Conservation (phyloP, 2,888 invertebrate genomes). For the Leuctra nigra region DNA sequence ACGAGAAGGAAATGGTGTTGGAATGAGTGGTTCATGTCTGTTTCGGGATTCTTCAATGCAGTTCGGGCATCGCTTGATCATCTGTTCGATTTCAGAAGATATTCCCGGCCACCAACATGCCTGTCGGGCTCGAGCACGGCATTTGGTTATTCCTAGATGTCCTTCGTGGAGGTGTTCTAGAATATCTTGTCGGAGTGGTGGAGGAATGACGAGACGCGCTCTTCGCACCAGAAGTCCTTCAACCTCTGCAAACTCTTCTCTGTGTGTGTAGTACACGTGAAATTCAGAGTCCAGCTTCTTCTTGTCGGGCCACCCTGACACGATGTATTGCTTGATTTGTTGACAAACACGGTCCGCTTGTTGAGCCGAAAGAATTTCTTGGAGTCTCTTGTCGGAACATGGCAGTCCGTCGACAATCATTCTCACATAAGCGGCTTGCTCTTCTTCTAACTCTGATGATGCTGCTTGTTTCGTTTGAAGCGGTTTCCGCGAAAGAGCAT, state of each 20-base stretch:
- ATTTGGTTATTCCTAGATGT: constrained; percentile 32
- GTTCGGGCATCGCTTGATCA: constrained; percentile 25
- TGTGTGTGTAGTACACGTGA: background rate
- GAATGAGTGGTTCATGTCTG: constrained; percentile 26
- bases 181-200: constrained; percentile 25
- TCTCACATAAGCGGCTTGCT: background rate
- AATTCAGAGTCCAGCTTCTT: background rate
- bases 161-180: constrained; percentile 30
- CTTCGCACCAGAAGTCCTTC: constrained; percentile 13
- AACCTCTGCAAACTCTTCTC: constrained; percentile 3
- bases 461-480: background rate
- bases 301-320: background rate
- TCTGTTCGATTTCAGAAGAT: constrained; percentile 23
- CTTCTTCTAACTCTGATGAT: background rate
- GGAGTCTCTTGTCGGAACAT: background rate
- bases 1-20: constrained; percentile 26
- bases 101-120: constrained; percentile 32
- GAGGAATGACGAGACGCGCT: constrained; percentile 28
- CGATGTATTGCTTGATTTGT: background rate
- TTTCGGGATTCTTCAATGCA: constrained; percentile 25
- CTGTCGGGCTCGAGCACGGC: constrained; percentile 28
- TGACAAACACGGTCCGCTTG: background rate
- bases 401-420: constrained; percentile 10
- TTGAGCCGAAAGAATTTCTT: background rate
- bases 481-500: background rate